Evolutionary conservation across 2,113 vertebrate species (phyloP), one percentile per base, ranked within the genome.

Genomic region (Panthera uncia): DNA sequence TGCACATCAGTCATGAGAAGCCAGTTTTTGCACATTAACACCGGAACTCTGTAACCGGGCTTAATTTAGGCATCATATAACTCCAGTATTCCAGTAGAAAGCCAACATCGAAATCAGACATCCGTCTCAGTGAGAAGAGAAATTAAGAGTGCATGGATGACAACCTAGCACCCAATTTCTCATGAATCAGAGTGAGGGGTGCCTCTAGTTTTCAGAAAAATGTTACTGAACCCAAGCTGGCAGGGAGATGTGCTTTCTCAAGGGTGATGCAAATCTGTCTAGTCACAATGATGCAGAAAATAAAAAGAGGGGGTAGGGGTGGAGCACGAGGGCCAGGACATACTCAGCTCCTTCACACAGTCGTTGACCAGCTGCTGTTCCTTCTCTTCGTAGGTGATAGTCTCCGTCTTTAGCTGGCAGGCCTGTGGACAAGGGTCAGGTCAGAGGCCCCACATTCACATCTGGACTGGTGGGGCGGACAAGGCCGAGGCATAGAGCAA

Each of bases 351-450:
- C 98, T 99, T 99, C 69, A 99, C 99, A 63, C 99, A 99, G 98
- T 99, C 99, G 52, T 99, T 99, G 91, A 99, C 99, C 98, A 99
- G 99, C 78, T 99, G 99, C 97, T 99, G 99, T 81, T 99, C 99
- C 93, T 99, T 99, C 96, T 99, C 99, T 97, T 99, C 99, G 0
- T 99, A 99, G 10, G 99, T 99, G 97, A 99, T 99, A 2, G 99
- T 99, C 98, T 99, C 99, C 0, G 99, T 99, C 99, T 99, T 99
- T 97, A 99, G 98, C 95, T 99, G 99, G 97, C 98, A 99, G 29
- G 99, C 99, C 99, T 99, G 96, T 65, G 93, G 41, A 96, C 97
- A 91, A 95, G 89, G 96, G 90, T 85, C 87, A 45, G 85, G 98
- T 95, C 88, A 99, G 95, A 98, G 33, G 92, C 7, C 52, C 69